Percentiles rank a stretch among this genome's conserved stretches.
Evolutionary conservation across 2,888 invertebrate species (phyloP).

Genomic region (Teleiodes luculella): DNA sequence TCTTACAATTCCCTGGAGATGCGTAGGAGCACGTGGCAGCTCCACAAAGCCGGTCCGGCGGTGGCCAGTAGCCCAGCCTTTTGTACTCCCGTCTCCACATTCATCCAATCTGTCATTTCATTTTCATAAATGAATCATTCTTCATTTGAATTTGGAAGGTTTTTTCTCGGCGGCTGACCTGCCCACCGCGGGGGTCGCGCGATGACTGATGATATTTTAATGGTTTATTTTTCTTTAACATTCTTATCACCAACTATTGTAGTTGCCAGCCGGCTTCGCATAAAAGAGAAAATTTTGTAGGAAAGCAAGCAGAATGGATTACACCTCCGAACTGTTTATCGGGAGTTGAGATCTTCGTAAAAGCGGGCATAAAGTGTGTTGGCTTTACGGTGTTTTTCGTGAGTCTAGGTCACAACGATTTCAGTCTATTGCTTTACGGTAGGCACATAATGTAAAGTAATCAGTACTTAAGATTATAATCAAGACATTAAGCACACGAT

Average conservation of each 20-base stretch:
- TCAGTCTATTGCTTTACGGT: neutral
- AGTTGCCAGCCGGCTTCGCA: slow-evolving; percentile 39
- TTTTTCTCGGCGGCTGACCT: slow-evolving; percentile 71
- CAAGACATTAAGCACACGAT: neutral
- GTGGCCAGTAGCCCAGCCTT: slow-evolving; percentile 61
- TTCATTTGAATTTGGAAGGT: slow-evolving; percentile 71
- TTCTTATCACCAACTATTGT: slow-evolving; percentile 72
- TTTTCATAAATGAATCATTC: slow-evolving; percentile 78
- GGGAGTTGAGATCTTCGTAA: neutral
- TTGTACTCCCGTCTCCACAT: slow-evolving; percentile 55
- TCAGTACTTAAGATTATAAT: neutral
- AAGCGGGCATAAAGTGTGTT: neutral
- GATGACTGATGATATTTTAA: slow-evolving; percentile 75
- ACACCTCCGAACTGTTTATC: slow-evolving; percentile 5
- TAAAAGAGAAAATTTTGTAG: slow-evolving; percentile 29
- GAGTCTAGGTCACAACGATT: slow-evolving; percentile 6
- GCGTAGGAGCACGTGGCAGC: slow-evolving; percentile 53
- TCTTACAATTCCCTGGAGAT: slow-evolving; percentile 33
- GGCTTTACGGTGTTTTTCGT: slow-evolving; percentile 2
- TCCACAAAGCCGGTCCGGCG: slow-evolving; percentile 44
- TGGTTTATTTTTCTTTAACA: slow-evolving; percentile 76
- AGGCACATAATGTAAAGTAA: too few relatives aligned
- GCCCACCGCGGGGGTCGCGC: slow-evolving; percentile 70
- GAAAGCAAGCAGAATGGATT: slow-evolving; percentile 2
- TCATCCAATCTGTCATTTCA: slow-evolving; percentile 76